phyloP scores from a whole-genome alignment of 2,888 invertebrate genomes.

The Diarsia rubi region DNA sequence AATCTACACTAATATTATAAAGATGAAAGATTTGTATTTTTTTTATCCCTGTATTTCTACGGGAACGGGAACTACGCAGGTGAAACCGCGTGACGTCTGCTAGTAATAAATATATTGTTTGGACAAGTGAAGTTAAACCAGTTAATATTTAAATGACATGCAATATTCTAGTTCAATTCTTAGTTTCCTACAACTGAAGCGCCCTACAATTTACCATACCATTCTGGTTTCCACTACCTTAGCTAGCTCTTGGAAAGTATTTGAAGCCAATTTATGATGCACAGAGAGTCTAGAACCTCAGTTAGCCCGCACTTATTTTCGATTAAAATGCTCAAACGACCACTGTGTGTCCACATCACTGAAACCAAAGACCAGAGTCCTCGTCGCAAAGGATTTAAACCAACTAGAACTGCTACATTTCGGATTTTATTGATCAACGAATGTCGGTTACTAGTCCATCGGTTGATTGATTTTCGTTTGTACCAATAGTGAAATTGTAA shows the following conservation, averaged over 20 bases:
- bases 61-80: too few relatives aligned
- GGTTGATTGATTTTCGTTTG: conserved; percentile 57
- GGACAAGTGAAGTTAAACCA: too few relatives aligned
- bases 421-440: conserved; percentile 35
- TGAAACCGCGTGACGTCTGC: too few relatives aligned
- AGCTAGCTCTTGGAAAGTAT: neutral
- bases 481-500: conserved; percentile 46
- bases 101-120: too few relatives aligned
- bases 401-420: neutral
- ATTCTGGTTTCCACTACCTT: neutral
- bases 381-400: conserved; percentile 22
- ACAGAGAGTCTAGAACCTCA: neutral
- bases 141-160: neutral
- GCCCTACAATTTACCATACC: neutral
- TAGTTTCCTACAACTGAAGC: neutral
- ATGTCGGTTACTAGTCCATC: conserved; percentile 34
- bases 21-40: too few relatives aligned
- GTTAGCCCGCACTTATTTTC: neutral
- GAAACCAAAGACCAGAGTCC: conserved; percentile 9
- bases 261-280: neutral
- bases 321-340: conserved; percentile 27
- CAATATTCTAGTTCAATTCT: neutral
- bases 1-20: too few relatives aligned
- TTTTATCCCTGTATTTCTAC: too few relatives aligned
- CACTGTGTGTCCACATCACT: neutral